A percentile compares a stretch with the other conserved stretches of the same genome.
phyloP scores from a whole-genome alignment of 2,113 vertebrate species.

The Colinus virginianus region DNA sequence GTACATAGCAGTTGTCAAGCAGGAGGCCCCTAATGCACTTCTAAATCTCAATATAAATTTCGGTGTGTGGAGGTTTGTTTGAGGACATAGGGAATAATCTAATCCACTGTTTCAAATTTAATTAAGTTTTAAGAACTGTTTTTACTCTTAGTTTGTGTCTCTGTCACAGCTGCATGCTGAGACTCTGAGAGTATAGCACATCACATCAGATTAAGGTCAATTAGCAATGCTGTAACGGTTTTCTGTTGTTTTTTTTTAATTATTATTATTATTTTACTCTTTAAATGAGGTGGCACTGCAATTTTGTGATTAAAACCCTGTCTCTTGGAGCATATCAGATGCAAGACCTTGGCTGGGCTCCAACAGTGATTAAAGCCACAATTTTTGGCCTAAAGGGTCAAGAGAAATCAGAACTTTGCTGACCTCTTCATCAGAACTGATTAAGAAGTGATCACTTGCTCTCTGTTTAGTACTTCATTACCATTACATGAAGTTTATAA shows the following conservation, averaged over 20 bases:
- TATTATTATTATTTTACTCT: not conserved
- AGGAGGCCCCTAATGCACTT: not conserved
- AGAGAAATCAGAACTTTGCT: not conserved
- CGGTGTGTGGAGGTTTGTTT: conserved; percentile 46
- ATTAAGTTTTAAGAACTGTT: conserved; percentile 63
- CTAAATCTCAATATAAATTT: conserved; percentile 71
- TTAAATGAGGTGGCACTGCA: not conserved
- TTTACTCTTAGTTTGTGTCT: conserved; percentile 30
- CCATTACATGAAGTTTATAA: not conserved
- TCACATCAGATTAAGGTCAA: conserved; percentile 72
- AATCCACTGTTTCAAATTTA: conserved; percentile 71
- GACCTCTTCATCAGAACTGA: conserved; percentile 50
- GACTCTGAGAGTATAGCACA: conserved; percentile 49
- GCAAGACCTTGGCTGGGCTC: conserved; percentile 32
- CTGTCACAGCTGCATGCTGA: conserved; percentile 31
- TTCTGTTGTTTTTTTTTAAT: not conserved
- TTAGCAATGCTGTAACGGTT: conserved; percentile 43
- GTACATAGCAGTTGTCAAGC: not conserved
- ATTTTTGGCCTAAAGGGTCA: not conserved
- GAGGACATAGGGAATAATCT: conserved; percentile 58
- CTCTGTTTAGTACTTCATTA: not conserved
- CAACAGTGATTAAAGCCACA: not conserved
- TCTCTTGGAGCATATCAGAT: conserved; percentile 8
- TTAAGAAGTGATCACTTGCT: conserved; percentile 1
- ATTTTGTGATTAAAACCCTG: conserved; percentile 54